Base-by-base conservation (phyloP, 2,113 vertebrate species). In the Leuciscus idus region DNA sequence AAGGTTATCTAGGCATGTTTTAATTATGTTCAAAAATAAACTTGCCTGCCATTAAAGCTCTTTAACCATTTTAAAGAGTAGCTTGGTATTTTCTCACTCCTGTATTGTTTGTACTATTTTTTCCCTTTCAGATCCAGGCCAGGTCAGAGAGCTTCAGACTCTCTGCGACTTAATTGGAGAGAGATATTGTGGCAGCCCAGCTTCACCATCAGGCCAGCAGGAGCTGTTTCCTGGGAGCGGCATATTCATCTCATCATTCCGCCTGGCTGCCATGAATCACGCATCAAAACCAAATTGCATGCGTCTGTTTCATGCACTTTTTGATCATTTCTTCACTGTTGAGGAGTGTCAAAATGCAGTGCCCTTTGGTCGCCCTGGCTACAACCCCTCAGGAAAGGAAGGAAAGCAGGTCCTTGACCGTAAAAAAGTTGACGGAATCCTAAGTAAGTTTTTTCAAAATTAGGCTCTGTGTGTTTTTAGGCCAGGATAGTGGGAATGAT, bases 111-210 rank as follows among this genome's bases (percentile, higher is more conserved):
- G 50, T 75, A 55, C 70, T 46, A 59, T 84, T 84, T 84, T 84
- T 72, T 55, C 52, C 50, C 83, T 66, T 64, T 84, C 83, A 84
- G 83, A 84, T 52, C 83, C 83, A 84, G 83, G 83, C 83, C 83
- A 84, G 83, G 68, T 75, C 66, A 72, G 82, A 84, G 82, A 84
- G 66, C 48, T 73, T 84, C 66, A 73, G 82, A 84, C 43, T 55
- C 82, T 84, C 33, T 8, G 52, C 2, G 23, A 75, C 50, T 36
- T 84, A 70, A 75, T 59, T 84, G 70, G 70, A 75, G 70, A 61
- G 83, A 75, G 70, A 57, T n/a, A 13, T 75, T 36, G 48, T 75
- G 83, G 55, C 83, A 73, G 68, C 52, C 66, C 33, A 74, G 26
- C 68, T 26, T 68, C 83, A 55, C 28, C 68, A 74, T 74, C 48